These are phyloP conservation scores for Cinara cedri DNA, from an alignment of 2,888 invertebrate species.

Conservation along the genomic window DNA sequence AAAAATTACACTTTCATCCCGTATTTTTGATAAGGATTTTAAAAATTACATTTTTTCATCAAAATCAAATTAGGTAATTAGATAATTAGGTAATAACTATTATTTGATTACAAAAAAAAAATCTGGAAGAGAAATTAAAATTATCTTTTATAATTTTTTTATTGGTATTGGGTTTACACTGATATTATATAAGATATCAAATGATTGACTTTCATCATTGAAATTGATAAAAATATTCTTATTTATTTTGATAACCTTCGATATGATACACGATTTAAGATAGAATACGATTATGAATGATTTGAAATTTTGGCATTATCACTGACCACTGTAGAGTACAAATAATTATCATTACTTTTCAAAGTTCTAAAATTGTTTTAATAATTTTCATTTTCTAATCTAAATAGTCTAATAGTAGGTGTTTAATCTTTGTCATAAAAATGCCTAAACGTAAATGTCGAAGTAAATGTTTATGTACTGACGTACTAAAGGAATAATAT, in stretches of 20 bases:
- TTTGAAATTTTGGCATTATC: no score
- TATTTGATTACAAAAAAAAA: background rate
- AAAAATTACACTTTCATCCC: background rate
- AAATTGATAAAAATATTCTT: background rate
- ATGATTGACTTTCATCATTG: background rate
- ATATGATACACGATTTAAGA: no score
- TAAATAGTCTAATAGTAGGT: no score
- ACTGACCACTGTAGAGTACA: no score
- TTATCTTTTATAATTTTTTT: background rate
- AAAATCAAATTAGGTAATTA: no score
- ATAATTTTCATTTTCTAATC: no score
- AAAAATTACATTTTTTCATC: no score
- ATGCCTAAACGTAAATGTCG: conserved; percentile 7
- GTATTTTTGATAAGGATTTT: conserved; percentile 1
- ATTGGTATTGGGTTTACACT: background rate
- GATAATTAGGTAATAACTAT: background rate
- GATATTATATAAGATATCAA: conserved; percentile 5
- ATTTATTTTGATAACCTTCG: background rate
- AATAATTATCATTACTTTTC: no score
- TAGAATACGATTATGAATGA: no score
- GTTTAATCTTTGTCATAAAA: no score
- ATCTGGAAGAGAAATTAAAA: no score
- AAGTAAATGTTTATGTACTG: conserved; percentile 6
- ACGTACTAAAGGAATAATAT: conserved; percentile 17
- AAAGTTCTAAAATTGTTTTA: background rate